A percentile compares a stretch with the other conserved stretches of the same genome.
Evolutionary conservation across 2,113 vertebrate species (phyloP).

Genomic region (Pachypanchax playfairii): DNA sequence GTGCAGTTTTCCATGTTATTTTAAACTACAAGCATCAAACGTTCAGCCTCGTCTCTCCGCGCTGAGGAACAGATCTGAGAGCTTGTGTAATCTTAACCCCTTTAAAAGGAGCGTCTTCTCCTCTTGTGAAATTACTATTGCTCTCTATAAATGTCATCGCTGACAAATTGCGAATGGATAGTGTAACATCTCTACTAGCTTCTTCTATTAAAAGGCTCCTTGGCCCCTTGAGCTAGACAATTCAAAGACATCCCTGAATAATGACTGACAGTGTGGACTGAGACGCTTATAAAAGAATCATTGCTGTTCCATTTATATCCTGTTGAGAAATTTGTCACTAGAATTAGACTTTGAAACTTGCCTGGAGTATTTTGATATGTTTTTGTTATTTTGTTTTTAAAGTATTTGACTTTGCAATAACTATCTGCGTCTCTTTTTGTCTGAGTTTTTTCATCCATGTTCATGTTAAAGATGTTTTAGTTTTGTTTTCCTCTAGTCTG

Average conservation of each 20-base stretch:
- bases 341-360: not conserved
- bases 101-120: constrained; percentile 10
- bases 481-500: constrained; percentile 11
- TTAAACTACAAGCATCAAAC: not conserved
- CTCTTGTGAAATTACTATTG: constrained; percentile 8
- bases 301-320: constrained; percentile 16
- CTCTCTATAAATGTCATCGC: constrained; percentile 39
- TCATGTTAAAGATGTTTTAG: constrained; percentile 1
- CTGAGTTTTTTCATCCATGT: not conserved
- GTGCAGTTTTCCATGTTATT: constrained; percentile 5
- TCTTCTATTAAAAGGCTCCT: constrained; percentile 27
- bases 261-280: constrained; percentile 22
- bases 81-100: constrained; percentile 14
- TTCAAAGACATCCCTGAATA: constrained; percentile 27
- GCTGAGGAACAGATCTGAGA: constrained; percentile 16
- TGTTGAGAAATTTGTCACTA: constrained; percentile 12
- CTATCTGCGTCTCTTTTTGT: not conserved
- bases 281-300: constrained; percentile 16
- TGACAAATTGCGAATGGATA: constrained; percentile 34
- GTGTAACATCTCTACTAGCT: constrained; percentile 21
- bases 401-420: no score
- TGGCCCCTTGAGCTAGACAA: constrained; percentile 16
- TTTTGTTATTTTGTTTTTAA: no score
- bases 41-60: not conserved
- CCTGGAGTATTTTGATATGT: no score